Conservation (phyloP, 1,140 invertebrate species). For the Planococcus citri region DNA sequence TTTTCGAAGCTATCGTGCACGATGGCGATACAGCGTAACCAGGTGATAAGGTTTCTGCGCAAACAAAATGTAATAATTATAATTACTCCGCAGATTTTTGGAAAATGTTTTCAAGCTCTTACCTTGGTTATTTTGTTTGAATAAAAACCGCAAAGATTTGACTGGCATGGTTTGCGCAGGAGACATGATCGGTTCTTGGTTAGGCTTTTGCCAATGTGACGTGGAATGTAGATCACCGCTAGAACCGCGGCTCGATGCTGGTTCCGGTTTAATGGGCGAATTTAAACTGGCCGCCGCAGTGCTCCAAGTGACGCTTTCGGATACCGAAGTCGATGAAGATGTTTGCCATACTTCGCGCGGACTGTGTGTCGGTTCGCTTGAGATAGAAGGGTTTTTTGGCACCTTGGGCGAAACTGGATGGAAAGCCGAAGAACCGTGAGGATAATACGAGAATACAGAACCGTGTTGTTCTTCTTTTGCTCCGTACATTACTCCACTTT, state of each 20-base stretch:
- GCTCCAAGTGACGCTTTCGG: not conserved
- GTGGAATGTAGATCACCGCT: not conserved
- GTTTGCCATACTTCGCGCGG: not conserved
- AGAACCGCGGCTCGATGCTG: not conserved
- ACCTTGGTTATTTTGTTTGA: not conserved
- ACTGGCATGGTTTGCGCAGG: not conserved
- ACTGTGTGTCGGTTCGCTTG: not conserved
- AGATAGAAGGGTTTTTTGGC: not conserved
- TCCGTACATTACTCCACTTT: not conserved
- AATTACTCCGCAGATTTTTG: too few species aligned
- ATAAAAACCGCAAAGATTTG: not conserved
- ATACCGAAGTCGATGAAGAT: not conserved
- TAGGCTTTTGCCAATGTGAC: not conserved
- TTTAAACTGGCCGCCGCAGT: not conserved
- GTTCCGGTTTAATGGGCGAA: not conserved
- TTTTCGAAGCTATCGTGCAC: not conserved
- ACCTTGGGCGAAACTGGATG: conserved; percentile 54
- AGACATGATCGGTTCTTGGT: not conserved
- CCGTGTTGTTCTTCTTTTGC: conserved; percentile 19
- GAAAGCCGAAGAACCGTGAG: conserved; percentile 62
- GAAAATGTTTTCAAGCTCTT: too few species aligned
- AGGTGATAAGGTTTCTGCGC: not conserved
- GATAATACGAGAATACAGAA: conserved; percentile 43
- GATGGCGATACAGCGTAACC: not conserved
- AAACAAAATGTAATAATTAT: too few species aligned